Base-by-base conservation (phyloP, 2,113 vertebrate species). In the Serilophus lunatus region DNA sequence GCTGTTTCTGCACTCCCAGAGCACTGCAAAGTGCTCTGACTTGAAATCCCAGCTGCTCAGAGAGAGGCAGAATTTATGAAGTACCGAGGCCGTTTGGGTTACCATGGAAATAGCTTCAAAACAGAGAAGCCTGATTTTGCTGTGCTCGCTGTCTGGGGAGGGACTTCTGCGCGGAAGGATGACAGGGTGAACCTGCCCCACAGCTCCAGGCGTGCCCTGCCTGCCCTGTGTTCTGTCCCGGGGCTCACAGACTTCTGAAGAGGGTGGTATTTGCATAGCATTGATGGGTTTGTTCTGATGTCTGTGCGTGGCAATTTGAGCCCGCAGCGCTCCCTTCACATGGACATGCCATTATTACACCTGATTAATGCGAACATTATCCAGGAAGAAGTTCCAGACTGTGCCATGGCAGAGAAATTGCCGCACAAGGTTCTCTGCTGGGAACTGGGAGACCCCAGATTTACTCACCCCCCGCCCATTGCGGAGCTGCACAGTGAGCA, bases 131-230 rank as follows among this genome's bases (percentile, higher is more conserved):
- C 71, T 0, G 19, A 9, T 51, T 80, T 51, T 65, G 76, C 88
- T 31, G 0, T 40, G 1, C 54, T n/a, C 9, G 19, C 70, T 28
- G 26, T 29, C 79, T 60, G 5, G 44, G 79, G 61, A 70, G 75
- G 45, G 40, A 23, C 86, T 82, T 69, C 38, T n/a, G 12, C 1
- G 4, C 26, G 83, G 72, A 38, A 69, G 77, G 83, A 53, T 6
- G 47, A 29, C 64, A 66, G 86, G 86, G 91, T 63, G 86, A 93
- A 92, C 96, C 95, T 97, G 97, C 81, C 96, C 93, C 74, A 54
- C 57, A 90, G 93, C 88, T 77, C 87, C 91, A 82, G 89, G 72
- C 54, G 60, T 87, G 90, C 87, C 95, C 69, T 88, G 91, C 92
- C 74, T 68, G 44, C 44, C 18, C 20, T 47, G 19, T 44, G 1